Conservation (phyloP, 64 coral and sea anemone species). For the Porites australiensis region DNA sequence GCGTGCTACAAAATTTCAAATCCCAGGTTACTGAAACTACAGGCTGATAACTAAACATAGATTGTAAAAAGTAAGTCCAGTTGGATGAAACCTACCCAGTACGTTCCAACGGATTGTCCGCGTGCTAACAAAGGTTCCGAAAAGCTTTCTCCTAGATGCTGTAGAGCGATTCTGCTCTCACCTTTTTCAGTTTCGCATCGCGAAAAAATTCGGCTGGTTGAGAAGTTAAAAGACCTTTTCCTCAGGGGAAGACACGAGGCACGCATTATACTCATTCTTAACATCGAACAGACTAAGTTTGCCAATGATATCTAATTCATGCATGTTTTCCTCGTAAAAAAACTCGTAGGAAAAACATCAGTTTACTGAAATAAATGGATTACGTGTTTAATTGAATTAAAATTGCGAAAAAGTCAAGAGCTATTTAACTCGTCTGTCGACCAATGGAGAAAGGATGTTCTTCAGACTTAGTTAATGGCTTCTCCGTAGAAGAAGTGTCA, state of each 20-base stretch:
- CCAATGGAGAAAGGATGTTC: not conserved
- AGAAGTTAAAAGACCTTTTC: slow-evolving; percentile 41
- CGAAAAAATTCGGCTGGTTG: slow-evolving; percentile 25
- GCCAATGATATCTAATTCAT: slow-evolving; percentile 23
- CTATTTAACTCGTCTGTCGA: not conserved
- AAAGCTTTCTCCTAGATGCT: slow-evolving; percentile 22
- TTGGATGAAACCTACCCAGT: not conserved
- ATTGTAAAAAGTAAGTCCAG: not conserved
- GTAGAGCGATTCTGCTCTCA: not conserved
- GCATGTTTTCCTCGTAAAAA: slow-evolving; percentile 33
- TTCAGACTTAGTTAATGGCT: slow-evolving; percentile 4
- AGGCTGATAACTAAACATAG: not conserved
- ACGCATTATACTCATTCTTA: not conserved
- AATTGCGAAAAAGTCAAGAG: slow-evolving; percentile 3
- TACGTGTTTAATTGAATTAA: slow-evolving; percentile 40
- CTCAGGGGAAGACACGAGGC: slow-evolving; percentile 33
- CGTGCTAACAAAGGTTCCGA: slow-evolving; percentile 5
- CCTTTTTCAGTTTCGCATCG: slow-evolving; percentile 30
- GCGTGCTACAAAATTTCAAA: too few relatives aligned
- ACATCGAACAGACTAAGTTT: not conserved
- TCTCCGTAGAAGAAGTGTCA: not conserved
- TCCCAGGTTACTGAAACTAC: too few relatives aligned
- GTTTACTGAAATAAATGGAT: slow-evolving; percentile 1
- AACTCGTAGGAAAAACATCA: not conserved
- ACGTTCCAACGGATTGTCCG: not conserved